Base-by-base conservation (phyloP, 2,113 vertebrate species). In the Camelus bactrianus region DNA sequence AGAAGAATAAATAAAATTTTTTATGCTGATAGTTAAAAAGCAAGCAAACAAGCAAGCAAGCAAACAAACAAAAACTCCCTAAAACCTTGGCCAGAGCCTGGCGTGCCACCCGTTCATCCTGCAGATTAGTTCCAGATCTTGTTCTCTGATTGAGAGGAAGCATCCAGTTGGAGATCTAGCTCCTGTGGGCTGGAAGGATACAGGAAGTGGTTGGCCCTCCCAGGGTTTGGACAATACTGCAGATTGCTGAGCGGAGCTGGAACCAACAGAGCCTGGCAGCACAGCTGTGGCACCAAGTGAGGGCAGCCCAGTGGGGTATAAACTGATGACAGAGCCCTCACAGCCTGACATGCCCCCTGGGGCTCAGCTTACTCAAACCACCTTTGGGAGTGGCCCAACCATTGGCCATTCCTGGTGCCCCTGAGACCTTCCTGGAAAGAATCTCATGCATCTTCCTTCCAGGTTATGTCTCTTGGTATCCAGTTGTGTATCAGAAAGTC, bases 291-390 rank as follows among this genome's bases (percentile, higher is more conserved):
- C 30, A 17, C 26, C 42, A 15, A 32, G 6, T 64, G 5, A 83
- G 24, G 24, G 35, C 7, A 64, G 8, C 8, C 10, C 38, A 10
- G 0, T 30, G 65, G 2, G 15, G 19, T 82, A 1, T 14, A 73
- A 67, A 52, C 26, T 19, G 73, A 16, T 5, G 54, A n/a, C 77
- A 64, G 30, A 80, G 46, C 0, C 32, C 26, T 56, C 72, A 62
- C 16, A 64, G 38, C 14, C 30, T 32, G 54, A 42, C 3, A 17
- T 12, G 17, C 5, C 22, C 19, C 70, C 6, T 52, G 73, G 32
- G 8, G 46, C 30, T n/a, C 16, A 52, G 2, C 28, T 56, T 7
- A 46, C 4, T n/a, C 60, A 69, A 86, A 60, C 2, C 4, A n/a
- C 38, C 52, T 67, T 48, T 30, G 35, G 58, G 64, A 65, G 54